phyloP scores from a whole-genome alignment of 2,797 vertebrate species.

The Crenuchus spilurus region DNA sequence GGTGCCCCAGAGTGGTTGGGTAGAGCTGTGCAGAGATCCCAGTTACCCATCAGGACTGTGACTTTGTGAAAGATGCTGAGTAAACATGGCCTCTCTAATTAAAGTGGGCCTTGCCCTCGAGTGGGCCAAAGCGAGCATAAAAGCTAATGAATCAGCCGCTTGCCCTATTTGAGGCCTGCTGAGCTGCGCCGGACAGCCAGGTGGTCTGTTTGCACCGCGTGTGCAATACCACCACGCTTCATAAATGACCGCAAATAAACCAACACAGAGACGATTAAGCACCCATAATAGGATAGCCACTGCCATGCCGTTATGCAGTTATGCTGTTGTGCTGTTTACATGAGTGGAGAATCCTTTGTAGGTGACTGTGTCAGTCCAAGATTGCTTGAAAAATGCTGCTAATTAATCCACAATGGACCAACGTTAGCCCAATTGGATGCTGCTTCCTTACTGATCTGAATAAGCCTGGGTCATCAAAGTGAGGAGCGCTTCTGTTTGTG shows the following conservation, averaged over 20 bases:
- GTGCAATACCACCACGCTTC: conserved; percentile 36
- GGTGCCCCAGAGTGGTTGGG: conserved; percentile 13
- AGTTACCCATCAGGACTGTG: conserved; percentile 45
- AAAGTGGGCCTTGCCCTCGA: conserved; percentile 51
- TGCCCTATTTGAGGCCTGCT: conserved; percentile 38
- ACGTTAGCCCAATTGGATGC: conserved; percentile 36
- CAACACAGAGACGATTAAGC: conserved; percentile 37
- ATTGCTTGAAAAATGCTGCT: conserved; percentile 77
- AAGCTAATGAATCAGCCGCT: conserved; percentile 59
- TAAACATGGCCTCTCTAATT: conserved; percentile 59
- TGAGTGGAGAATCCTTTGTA: conserved; percentile 43
- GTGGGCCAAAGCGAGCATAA: conserved; percentile 51
- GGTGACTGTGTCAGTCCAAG: conserved; percentile 55
- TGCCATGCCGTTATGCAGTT: background rate
- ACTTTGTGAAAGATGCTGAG: conserved; percentile 59
- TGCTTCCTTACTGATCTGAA: conserved; percentile 77
- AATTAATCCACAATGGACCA: conserved; percentile 82
- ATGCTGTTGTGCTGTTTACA: conserved; percentile 29
- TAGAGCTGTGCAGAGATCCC: conserved; percentile 30
- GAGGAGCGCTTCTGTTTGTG: conserved; percentile 26
- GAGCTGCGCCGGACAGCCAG: conserved; percentile 42
- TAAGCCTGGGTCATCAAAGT: conserved; percentile 80
- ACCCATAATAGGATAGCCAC: conserved; percentile 37
- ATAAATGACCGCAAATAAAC: conserved; percentile 42
- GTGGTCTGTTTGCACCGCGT: conserved; percentile 43